Conservation (phyloP, 1,140 invertebrate genomes). For the Camponotus floridanus region DNA sequence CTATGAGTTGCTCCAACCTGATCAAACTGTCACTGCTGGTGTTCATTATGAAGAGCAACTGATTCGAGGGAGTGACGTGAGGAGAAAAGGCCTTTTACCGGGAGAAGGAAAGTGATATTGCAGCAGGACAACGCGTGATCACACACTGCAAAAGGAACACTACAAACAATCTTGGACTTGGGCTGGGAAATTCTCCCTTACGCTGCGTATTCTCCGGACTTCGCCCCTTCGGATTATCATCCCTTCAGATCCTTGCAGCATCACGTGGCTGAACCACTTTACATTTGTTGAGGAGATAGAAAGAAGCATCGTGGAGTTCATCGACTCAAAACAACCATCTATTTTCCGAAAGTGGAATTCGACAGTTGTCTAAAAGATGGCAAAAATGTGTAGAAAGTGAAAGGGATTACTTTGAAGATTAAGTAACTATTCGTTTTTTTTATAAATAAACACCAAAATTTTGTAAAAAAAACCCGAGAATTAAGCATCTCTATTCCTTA, state of each 20-base stretch:
- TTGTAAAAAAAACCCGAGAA: background rate
- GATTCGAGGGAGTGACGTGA: too few relatives aligned
- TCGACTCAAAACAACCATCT: background rate
- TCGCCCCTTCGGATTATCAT: background rate
- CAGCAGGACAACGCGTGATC: too few relatives aligned
- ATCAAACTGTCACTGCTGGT: too few relatives aligned
- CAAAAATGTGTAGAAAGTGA: background rate
- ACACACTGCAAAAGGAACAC: background rate
- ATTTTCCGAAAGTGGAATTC: background rate
- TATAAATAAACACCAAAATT: background rate
- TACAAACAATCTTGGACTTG: background rate
- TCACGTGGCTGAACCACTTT: background rate
- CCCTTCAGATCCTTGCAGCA: background rate
- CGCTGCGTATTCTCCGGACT: background rate
- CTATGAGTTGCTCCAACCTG: too few relatives aligned
- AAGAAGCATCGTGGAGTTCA: background rate
- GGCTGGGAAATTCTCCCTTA: slow-evolving; percentile 2
- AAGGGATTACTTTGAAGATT: background rate
- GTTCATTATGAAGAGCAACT: too few relatives aligned
- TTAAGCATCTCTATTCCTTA: background rate
- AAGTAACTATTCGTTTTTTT: background rate
- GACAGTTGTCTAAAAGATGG: background rate
- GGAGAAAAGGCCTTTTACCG: too few relatives aligned
- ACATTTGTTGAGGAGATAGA: background rate
- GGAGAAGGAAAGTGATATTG: too few relatives aligned